Base-by-base conservation (phyloP, 2,113 vertebrate species). In the Drymodes brunneopygia region DNA sequence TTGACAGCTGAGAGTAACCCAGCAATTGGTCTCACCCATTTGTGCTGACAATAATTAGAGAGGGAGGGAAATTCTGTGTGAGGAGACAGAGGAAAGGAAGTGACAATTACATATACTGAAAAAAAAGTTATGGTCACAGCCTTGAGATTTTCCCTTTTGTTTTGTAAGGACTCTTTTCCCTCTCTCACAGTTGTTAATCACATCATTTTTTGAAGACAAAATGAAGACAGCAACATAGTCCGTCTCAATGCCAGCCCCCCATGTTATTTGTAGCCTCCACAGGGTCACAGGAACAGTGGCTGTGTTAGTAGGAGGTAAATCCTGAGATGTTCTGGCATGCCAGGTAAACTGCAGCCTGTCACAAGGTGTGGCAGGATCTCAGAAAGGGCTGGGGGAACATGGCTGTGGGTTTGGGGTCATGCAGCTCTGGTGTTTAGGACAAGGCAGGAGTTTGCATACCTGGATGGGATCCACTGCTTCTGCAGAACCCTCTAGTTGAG, bases 21-120 rank as follows among this genome's bases (percentile, higher is more conserved):
- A 0, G 40, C 48, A 57, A 67, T 40, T 56, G 74, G 61, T 54
- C 7, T 71, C 48, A 88, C 24, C 25, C 50, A 6, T 69, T 97
- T 88, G 21, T 69, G 57, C 53, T 35, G n/a, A 79, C 78, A 75
- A 75, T 45, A 44, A n/a, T 64, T 60, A 72, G 35, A 85, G 44
- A 90, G 8, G n/a, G 83, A 2, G 4, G 61, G 70, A 65, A 69
- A 69, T 24, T 19, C 10, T 36, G 1, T 25, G 38, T 51, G 65
- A 57, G 50, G 29, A 79, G 50, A 38, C 19, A 72, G 70, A 81
- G 14, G 28, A 94, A 65, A 79, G 36, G 40, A 67, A 95, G 23
- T 0, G 13, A 50, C 7, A 48, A 28, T 28, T 69, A 50, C 1
- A 29, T 13, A 18, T 29, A 28, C 11, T 33, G 5, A 51, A n/a